A percentile compares a stretch with the other conserved stretches of the same genome.
Conservation (phyloP, 2,113 vertebrate species). For the Paramormyrops kingsleyae region DNA sequence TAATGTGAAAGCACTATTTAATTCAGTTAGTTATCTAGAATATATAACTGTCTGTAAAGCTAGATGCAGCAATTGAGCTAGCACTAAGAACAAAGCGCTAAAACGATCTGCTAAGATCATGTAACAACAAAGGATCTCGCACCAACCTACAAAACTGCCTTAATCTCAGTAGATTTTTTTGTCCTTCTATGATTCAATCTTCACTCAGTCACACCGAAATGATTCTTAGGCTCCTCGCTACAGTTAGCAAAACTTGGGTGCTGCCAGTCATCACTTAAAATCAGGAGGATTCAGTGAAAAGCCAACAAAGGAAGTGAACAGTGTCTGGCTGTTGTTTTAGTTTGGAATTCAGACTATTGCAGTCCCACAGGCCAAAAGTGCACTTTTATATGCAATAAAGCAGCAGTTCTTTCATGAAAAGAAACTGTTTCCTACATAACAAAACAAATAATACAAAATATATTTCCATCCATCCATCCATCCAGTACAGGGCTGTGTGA, state of each 20-base stretch:
- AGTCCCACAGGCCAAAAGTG: neutral
- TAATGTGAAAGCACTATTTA: neutral
- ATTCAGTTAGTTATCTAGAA: neutral
- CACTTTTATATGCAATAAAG: neutral
- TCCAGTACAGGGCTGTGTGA: neutral
- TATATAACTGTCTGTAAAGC: neutral
- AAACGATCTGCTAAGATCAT: neutral
- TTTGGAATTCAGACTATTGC: neutral
- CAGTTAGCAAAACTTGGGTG: neutral
- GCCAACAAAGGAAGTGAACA: neutral
- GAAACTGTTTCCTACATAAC: neutral
- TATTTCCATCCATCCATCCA: neutral
- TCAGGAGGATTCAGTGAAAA: neutral
- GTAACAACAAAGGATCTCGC: neutral
- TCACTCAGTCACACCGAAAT: neutral
- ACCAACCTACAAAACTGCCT: neutral
- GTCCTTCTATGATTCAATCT: neutral
- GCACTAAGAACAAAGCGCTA: neutral
- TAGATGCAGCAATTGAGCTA: neutral
- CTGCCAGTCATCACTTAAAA: neutral
- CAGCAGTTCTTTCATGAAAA: neutral
- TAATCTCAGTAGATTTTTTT: neutral
- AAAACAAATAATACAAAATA: neutral
- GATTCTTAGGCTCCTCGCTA: neutral
- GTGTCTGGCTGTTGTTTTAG: neutral